These are phyloP conservation scores for Rhinogobius similis DNA, from an alignment of 2,113 vertebrate species.

Conservation along the genomic window DNA sequence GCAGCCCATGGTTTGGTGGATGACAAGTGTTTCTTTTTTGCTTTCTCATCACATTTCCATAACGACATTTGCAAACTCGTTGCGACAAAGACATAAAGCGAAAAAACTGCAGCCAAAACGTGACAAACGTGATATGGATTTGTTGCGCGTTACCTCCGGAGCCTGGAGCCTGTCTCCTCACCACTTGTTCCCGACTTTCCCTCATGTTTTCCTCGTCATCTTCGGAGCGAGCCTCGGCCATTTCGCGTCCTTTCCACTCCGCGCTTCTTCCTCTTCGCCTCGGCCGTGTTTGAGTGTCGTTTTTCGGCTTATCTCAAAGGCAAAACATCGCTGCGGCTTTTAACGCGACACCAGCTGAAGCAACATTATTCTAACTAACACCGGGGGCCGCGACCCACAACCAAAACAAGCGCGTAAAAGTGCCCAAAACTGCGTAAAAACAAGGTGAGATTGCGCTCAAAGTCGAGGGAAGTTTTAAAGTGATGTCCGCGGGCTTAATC, in stretches of 20 bases:
- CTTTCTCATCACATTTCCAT: too few species aligned
- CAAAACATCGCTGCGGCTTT: slow-evolving; percentile 17
- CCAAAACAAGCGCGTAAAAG: slow-evolving; percentile 19
- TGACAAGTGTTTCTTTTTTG: too few species aligned
- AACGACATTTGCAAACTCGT: too few species aligned
- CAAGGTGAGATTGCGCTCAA: neutral
- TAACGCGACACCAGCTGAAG: slow-evolving; percentile 1
- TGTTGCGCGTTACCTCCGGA: slow-evolving; percentile 56
- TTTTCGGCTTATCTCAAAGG: neutral
- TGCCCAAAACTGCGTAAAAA: slow-evolving; percentile 7
- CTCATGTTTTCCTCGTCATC: slow-evolving; percentile 65
- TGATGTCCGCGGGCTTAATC: neutral
- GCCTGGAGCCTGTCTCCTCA: slow-evolving; percentile 47
- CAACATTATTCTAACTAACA: slow-evolving; percentile 3
- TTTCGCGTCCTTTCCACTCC: slow-evolving; percentile 10
- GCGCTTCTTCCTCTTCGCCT: slow-evolving; percentile 1
- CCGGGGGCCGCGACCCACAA: slow-evolving; percentile 21
- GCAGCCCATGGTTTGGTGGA: too few species aligned
- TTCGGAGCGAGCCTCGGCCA: slow-evolving; percentile 67
- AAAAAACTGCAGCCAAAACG: too few species aligned
- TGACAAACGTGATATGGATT: too few species aligned
- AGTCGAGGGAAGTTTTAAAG: neutral
- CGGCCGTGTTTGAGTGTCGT: too few species aligned
- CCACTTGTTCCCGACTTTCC: slow-evolving; percentile 60
- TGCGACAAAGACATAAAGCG: too few species aligned